Base-by-base conservation (phyloP, 2,888 invertebrate species). In the Epinotia ramella region DNA sequence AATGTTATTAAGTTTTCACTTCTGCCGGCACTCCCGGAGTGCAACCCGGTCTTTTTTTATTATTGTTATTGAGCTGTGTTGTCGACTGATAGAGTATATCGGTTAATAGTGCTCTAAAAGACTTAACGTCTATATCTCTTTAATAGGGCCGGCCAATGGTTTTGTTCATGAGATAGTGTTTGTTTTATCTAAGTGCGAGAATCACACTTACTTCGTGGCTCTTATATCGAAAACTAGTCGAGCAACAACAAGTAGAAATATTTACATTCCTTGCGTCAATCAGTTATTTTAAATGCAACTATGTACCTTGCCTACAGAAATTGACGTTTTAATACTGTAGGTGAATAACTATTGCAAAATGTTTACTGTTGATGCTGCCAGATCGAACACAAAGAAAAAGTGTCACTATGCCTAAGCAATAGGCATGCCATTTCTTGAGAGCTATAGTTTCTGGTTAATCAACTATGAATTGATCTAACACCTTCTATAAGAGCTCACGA, bases 281-380 rank as follows among this genome's bases (percentile, higher is more conserved):
- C 16, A 59, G 4, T 59, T 24, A 24, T 69, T 46, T 60, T 46
- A 68, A 69, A 69, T 69, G 69, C 59, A 44, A 69, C 60, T 60
- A 16, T 1, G 40, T 9, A 9, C 20, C 46, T 28, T n/a, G 46
- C 53, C n/a, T 59, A n/a, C n/a, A 40, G 13, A 44, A 46, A 1
- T 60, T 69, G 24, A 60, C 69, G 69, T 60, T 16, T 44, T 63
- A 2, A 40, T 28, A 28, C 24, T 28, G 24, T 28, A 28, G 1
- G 1, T 20, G 20, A 20, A 20, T 20, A 20, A 2, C 20, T 49
- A 49, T 16, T 16, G 16, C 49, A 6, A 49, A 16, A 49, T n/a
- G 16, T 13, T n/a, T n/a, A 53, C n/a, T 16, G 6, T 53, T 53
- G n/a, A 6, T n/a, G 53, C n/a, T 16, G 5, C 49, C 53, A 53